Percentiles rank a stretch among this genome's conserved stretches.
Evolutionary conservation across 2,797 vertebrate species (phyloP).

Genomic region (Taenioides sp.): DNA sequence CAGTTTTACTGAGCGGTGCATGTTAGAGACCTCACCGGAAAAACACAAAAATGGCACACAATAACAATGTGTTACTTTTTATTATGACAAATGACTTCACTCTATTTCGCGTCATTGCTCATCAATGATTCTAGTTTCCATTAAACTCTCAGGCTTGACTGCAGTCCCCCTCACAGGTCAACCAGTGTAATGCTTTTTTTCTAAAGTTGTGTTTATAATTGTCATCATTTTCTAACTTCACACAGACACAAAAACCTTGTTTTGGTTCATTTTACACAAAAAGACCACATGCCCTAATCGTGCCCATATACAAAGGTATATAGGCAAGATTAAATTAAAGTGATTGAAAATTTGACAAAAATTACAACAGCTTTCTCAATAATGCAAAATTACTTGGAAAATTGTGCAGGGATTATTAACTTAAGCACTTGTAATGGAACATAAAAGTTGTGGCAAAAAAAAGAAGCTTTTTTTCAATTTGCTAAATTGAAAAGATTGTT

Average conservation of each 20-base stretch:
- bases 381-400: conserved; percentile 20
- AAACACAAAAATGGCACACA: conserved; percentile 7
- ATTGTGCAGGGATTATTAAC: conserved; percentile 45
- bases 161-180: conserved; percentile 23
- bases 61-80: conserved; percentile 45
- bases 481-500: conserved; percentile 41
- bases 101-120: no score
- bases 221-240: conserved; percentile 41
- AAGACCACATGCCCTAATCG: conserved; percentile 20
- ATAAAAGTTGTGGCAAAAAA: conserved; percentile 36
- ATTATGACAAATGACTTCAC: conserved; percentile 54
- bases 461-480: no score
- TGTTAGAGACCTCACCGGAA: background rate
- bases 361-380: background rate
- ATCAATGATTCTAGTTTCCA: conserved; percentile 9
- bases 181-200: conserved; percentile 14
- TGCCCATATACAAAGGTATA: background rate
- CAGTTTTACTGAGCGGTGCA: conserved; percentile 1
- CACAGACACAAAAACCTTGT: conserved; percentile 49
- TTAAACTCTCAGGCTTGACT: conserved; percentile 15
- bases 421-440: conserved; percentile 54
- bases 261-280: conserved; percentile 45
- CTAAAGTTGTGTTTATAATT: conserved; percentile 14
- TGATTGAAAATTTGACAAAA: conserved; percentile 21
- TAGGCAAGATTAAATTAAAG: conserved; percentile 20